Percentiles rank a stretch among this genome's conserved stretches.
Conservation (phyloP, 2,888 invertebrate species). For the Pasiphila rectangulata region DNA sequence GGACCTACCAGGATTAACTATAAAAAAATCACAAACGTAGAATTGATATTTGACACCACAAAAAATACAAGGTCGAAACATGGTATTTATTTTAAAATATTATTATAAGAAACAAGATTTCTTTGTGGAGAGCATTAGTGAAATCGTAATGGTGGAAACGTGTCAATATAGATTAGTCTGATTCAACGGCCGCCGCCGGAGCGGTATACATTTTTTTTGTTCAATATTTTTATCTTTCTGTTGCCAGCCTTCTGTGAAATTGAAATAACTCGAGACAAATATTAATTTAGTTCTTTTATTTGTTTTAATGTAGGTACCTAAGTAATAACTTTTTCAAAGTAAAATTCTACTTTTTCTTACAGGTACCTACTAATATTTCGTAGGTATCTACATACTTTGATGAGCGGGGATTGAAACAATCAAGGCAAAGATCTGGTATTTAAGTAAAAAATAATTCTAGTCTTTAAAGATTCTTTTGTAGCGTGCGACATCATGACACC, state of each 20-base stretch:
- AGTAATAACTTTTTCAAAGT: too few relatives aligned
- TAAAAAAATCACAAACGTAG: conserved; percentile 28
- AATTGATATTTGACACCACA: conserved; percentile 35
- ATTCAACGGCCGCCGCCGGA: conserved; percentile 46
- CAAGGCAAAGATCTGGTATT: too few relatives aligned
- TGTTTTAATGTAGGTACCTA: neutral
- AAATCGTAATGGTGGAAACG: conserved; percentile 76
- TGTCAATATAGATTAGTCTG: conserved; percentile 72
- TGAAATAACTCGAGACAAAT: conserved; percentile 8
- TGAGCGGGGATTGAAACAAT: too few relatives aligned
- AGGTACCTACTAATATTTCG: too few relatives aligned
- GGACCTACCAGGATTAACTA: conserved; percentile 17
- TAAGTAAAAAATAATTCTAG: too few relatives aligned
- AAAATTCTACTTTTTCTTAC: too few relatives aligned
- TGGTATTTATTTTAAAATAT: conserved; percentile 51
- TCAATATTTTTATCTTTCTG: conserved; percentile 22
- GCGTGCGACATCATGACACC: neutral
- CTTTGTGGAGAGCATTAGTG: conserved; percentile 61
- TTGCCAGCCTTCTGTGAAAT: conserved; percentile 14
- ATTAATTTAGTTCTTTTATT: neutral
- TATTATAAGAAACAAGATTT: conserved; percentile 50
- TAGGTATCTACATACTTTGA: too few relatives aligned
- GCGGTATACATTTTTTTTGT: conserved; percentile 35
- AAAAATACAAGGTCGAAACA: conserved; percentile 49
- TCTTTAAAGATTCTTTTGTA: neutral